phyloP scores from a whole-genome alignment of 2,113 vertebrate genomes.

The Leptocoma aspasia region DNA sequence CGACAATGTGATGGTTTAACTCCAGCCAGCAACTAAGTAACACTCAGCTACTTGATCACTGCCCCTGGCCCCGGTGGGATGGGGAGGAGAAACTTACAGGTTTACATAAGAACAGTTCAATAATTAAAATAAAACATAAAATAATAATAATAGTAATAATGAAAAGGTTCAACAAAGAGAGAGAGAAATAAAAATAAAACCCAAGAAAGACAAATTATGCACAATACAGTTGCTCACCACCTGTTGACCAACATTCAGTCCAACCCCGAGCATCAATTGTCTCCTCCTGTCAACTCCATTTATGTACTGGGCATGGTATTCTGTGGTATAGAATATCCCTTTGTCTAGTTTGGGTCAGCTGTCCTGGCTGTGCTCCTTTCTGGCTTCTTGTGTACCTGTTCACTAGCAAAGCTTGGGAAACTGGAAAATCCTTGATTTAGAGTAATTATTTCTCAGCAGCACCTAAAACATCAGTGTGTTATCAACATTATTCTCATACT shows the following conservation, averaged over 20 bases:
- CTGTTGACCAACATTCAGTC: background rate
- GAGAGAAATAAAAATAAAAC: background rate
- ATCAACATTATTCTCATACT: background rate
- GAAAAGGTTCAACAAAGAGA: background rate
- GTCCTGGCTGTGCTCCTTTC: background rate
- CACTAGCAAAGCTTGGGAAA: background rate
- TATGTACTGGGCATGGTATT: background rate
- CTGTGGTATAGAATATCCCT: background rate
- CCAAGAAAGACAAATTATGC: background rate
- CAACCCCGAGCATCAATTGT: background rate
- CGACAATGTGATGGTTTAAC: rapidly evolving
- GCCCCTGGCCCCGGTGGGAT: rapidly evolving
- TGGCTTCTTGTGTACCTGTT: background rate
- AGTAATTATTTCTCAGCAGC: background rate
- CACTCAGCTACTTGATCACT: rapidly evolving
- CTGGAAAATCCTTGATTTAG: background rate
- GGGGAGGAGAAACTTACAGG: background rate
- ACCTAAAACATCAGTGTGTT: background rate
- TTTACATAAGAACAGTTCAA: background rate
- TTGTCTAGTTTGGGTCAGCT: background rate
- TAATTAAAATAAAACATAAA: background rate
- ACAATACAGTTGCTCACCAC: background rate
- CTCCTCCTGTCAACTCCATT: background rate
- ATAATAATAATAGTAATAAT: no score
- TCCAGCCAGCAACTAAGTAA: background rate